Percentiles rank a stretch among this genome's conserved stretches.
phyloP scores from a whole-genome alignment of 2,113 vertebrate species.

The Triplophysa siluroides region DNA sequence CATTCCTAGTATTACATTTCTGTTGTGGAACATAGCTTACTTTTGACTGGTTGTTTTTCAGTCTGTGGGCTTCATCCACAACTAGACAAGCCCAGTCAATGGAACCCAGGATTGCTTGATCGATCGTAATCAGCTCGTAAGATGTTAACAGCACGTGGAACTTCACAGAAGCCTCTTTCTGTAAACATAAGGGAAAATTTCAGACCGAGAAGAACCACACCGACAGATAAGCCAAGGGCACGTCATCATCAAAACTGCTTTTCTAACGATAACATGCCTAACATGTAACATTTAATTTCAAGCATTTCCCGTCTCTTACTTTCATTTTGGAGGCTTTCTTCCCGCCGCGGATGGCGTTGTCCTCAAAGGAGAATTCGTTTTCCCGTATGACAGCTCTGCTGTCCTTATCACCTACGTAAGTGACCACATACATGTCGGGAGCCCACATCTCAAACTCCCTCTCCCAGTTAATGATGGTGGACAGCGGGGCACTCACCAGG shows the following conservation, averaged over 20 bases:
- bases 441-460: slow-evolving; percentile 99
- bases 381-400: slow-evolving; percentile 95
- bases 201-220: not conserved
- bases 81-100: slow-evolving; percentile 98
- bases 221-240: not conserved
- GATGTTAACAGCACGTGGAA: slow-evolving; percentile 94
- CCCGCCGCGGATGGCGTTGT: slow-evolving; percentile 92
- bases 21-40: slow-evolving; percentile 61
- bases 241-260: not conserved
- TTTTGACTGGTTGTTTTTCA: slow-evolving; percentile 99
- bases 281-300: too few relatives aligned
- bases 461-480: slow-evolving; percentile 99
- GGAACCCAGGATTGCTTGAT: slow-evolving; percentile 93
- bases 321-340: slow-evolving; percentile 97
- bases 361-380: slow-evolving; percentile 97
- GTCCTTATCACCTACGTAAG: slow-evolving; percentile 94
- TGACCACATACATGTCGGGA: slow-evolving; percentile 97
- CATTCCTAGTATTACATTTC: not conserved
- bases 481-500: slow-evolving; percentile 93
- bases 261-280: not conserved
- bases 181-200: slow-evolving; percentile 47
- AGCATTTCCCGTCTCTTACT: slow-evolving; percentile 66
- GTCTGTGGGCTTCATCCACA: slow-evolving; percentile 94
- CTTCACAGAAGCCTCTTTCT: slow-evolving; percentile 96
- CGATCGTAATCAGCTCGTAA: slow-evolving; percentile 95